Percentiles rank a stretch among this genome's conserved stretches.
Conservation (phyloP, 2,797 vertebrate genomes). For the Sciaenops ocellatus region DNA sequence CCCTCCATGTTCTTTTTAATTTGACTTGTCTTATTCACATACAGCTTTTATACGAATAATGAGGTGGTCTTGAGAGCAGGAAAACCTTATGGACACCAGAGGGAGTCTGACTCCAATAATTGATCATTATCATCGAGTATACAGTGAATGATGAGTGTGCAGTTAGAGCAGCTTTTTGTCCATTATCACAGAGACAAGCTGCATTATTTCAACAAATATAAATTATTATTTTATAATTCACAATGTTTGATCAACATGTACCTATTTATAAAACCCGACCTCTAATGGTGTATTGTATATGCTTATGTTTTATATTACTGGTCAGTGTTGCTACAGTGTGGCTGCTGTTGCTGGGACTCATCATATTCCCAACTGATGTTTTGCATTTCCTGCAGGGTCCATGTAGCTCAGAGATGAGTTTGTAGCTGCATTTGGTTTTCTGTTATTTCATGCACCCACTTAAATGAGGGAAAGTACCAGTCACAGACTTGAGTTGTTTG, state of each 20-base stretch:
- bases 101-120: constrained; percentile 13
- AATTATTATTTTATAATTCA: background rate
- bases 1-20: background rate
- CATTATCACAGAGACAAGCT: background rate
- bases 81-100: constrained; percentile 33
- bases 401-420: background rate
- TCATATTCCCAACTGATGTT: background rate
- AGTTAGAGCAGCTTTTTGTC: background rate
- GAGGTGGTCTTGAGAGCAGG: background rate
- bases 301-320: background rate
- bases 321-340: background rate
- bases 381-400: background rate
- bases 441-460: too few species aligned
- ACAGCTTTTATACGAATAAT: background rate
- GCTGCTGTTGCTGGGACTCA: background rate
- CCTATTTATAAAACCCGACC: background rate
- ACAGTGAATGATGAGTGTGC: background rate
- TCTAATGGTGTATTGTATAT: background rate
- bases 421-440: background rate
- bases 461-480: background rate
- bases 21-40: background rate
- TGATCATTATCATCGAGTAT: background rate
- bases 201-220: background rate
- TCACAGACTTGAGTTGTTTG: background rate
- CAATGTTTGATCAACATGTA: background rate